Conservation (phyloP, 2,797 vertebrate genomes). For the Trachurus trachurus region DNA sequence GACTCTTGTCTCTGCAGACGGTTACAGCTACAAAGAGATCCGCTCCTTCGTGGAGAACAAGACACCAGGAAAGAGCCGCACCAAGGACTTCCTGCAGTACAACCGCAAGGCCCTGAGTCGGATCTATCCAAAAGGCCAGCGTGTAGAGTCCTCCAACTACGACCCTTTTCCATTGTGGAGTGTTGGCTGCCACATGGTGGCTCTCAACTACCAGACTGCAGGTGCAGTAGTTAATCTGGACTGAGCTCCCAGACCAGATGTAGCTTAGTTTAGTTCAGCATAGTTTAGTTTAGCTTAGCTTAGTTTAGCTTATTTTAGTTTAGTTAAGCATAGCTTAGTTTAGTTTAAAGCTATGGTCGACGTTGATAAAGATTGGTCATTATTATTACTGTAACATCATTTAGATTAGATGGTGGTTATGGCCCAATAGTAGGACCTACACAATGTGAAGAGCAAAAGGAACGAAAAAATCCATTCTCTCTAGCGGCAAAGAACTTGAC, state of each 20-base stretch:
- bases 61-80: conserved; percentile 87
- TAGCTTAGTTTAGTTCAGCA: too few species aligned
- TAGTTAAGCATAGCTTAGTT: too few species aligned
- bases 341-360: too few species aligned
- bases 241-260: not conserved
- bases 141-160: conserved; percentile 97
- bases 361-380: too few species aligned
- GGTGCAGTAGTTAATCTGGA: conserved; percentile 79
- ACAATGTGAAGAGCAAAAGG: too few species aligned
- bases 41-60: conserved; percentile 98
- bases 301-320: too few species aligned
- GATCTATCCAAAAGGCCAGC: conserved; percentile 95
- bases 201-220: conserved; percentile 97
- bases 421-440: too few species aligned
- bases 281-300: too few species aligned
- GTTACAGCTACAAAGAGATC: conserved; percentile 93
- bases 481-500: too few species aligned
- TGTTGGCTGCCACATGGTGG: conserved; percentile 95
- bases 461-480: too few species aligned
- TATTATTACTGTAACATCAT: too few species aligned
- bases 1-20: conserved; percentile 77
- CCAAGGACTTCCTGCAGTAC: conserved; percentile 89
- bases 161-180: conserved; percentile 96
- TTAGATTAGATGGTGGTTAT: too few species aligned
- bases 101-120: conserved; percentile 95